These are phyloP conservation scores for Athene cunicularia DNA, from an alignment of 2,113 vertebrate species.

Conservation along the genomic window DNA sequence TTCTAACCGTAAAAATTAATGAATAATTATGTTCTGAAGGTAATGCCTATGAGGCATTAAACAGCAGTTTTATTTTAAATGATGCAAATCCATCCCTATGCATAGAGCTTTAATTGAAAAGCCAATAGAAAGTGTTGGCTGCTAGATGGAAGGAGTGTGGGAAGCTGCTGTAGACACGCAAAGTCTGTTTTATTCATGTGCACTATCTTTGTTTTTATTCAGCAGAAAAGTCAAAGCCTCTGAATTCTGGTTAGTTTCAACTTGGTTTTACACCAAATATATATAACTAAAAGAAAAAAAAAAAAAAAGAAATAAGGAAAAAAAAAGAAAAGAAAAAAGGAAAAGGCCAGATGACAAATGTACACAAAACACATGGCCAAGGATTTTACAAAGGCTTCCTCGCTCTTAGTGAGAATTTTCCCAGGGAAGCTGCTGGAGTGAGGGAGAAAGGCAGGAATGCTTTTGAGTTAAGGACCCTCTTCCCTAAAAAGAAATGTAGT, in stretches of 20 bases:
- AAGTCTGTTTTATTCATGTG: background rate
- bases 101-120: background rate
- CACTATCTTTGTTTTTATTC: background rate
- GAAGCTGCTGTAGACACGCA: background rate
- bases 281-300: background rate
- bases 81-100: background rate
- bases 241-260: constrained; percentile 32
- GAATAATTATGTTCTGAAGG: background rate
- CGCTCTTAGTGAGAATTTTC: background rate
- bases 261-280: constrained; percentile 5
- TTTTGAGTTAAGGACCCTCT: background rate
- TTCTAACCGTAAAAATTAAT: background rate
- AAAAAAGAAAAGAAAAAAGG: background rate
- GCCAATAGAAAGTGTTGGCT: background rate
- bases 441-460: background rate
- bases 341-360: background rate
- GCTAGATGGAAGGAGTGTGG: background rate
- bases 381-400: background rate
- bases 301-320: background rate
- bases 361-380: constrained; percentile 34
- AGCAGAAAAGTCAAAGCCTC: background rate
- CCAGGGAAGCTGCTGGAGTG: background rate
- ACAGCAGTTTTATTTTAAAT: background rate
- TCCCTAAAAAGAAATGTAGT: background rate
- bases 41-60: background rate